Conservation (phyloP, 2,888 invertebrate species). For the Epicampocera succincta region DNA sequence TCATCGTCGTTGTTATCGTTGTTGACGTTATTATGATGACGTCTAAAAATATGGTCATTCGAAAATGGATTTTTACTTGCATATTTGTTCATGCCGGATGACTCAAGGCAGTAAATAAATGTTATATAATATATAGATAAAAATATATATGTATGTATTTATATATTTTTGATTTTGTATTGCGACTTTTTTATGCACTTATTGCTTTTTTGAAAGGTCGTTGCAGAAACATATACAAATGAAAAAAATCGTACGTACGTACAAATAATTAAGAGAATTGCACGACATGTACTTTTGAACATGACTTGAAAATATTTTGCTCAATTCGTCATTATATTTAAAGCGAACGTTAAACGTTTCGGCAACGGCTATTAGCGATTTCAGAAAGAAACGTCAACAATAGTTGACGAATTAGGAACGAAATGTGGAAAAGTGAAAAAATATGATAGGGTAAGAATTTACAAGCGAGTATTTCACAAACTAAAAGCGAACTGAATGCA, state of each 20-base stretch:
- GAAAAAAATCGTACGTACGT: slow-evolving; percentile 37
- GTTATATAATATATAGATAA: no score
- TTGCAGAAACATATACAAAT: background rate
- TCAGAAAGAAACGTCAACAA: no score
- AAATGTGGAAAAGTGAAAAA: no score
- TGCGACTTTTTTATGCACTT: background rate
- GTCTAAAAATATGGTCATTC: slow-evolving; percentile 50
- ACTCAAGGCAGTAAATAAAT: slow-evolving; percentile 52
- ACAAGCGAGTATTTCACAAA: no score
- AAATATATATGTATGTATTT: slow-evolving; percentile 23
- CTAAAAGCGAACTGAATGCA: no score
- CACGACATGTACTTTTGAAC: background rate
- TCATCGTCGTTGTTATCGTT: background rate
- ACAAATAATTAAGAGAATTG: slow-evolving; percentile 32
- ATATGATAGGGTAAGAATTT: no score
- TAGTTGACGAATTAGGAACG: no score
- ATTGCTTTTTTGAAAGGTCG: slow-evolving; percentile 29
- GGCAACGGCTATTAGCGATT: no score
- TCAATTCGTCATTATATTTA: no score
- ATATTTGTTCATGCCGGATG: slow-evolving; percentile 16
- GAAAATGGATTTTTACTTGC: slow-evolving; percentile 39
- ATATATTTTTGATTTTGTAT: background rate
- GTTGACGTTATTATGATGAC: background rate
- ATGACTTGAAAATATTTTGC: no score
- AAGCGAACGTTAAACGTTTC: no score